Conservation (phyloP, 2,797 vertebrate genomes). For the Nyctalus aviator region DNA sequence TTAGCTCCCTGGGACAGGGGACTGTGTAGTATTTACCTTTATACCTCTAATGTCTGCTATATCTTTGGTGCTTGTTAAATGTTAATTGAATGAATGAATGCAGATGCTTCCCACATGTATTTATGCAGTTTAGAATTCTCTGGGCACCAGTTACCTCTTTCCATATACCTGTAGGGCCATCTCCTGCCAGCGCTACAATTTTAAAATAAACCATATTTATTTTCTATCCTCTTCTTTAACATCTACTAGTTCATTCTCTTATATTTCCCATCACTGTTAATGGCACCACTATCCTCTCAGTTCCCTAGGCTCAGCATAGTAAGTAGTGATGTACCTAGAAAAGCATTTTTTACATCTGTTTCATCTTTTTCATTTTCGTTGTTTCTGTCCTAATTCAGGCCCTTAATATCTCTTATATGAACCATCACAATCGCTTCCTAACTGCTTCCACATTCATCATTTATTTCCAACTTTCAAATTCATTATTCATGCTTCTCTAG, state of each 20-base stretch:
- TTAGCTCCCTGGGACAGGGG: background rate
- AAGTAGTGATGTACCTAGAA: background rate
- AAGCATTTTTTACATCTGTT: slow-evolving; percentile 46
- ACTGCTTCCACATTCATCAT: background rate
- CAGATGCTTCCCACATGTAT: slow-evolving; percentile 13
- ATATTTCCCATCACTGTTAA: slow-evolving; percentile 29
- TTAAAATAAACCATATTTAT: slow-evolving; percentile 17
- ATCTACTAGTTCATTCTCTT: background rate
- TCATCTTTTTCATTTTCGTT: background rate
- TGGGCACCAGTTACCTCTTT: slow-evolving; percentile 20
- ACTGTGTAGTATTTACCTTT: slow-evolving; percentile 40
- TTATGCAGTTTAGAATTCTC: slow-evolving; percentile 24
- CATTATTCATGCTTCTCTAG: slow-evolving; percentile 39
- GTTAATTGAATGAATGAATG: slow-evolving; percentile 52
- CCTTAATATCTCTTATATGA: background rate
- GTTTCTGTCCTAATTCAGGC: background rate
- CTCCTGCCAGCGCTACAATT: background rate
- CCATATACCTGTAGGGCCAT: background rate
- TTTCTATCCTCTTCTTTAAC: background rate
- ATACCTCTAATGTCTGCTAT: slow-evolving; percentile 7
- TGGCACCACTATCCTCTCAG: background rate
- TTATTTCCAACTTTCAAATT: slow-evolving; percentile 26
- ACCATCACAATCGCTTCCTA: slow-evolving; percentile 8
- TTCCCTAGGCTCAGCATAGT: background rate
- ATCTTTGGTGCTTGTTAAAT: slow-evolving; percentile 46